A percentile compares a stretch with the other conserved stretches of the same genome.
These are phyloP conservation scores for Drosophila willistoni DNA, from an alignment of 1,140 invertebrate genomes.

Conservation along the genomic window DNA sequence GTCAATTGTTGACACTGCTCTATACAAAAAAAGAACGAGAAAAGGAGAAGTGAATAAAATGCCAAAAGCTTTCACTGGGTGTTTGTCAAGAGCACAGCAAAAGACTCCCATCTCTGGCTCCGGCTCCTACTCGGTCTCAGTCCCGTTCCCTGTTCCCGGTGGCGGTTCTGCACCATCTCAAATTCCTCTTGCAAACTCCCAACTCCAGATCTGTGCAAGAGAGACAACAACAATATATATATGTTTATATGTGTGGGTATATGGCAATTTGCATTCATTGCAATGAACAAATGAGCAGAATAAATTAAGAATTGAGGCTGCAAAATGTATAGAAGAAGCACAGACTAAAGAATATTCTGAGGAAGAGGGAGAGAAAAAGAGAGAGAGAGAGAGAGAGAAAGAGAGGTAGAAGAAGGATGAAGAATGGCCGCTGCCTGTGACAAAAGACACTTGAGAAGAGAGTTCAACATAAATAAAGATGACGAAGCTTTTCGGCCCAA, in stretches of 20 bases:
- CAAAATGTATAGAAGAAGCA: conserved; percentile 12
- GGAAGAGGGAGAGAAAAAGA: conserved; percentile 24
- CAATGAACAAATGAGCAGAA: conserved; percentile 66
- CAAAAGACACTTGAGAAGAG: conserved; percentile 68
- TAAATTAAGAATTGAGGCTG: conserved; percentile 56
- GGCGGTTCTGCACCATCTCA: no score
- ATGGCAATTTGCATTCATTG: conserved; percentile 64
- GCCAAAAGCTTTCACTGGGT: conserved; percentile 42
- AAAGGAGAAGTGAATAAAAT: neutral
- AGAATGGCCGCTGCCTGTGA: conserved; percentile 58
- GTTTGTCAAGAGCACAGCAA: conserved; percentile 64
- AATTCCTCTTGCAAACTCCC: neutral
- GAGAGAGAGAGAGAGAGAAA: neutral
- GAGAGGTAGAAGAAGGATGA: neutral
- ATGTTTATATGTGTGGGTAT: neutral
- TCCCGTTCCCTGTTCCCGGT: no score
- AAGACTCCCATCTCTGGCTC: neutral
- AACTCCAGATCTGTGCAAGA: conserved; percentile 5
- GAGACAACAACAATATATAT: conserved; percentile 5
- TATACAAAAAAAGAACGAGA: neutral
- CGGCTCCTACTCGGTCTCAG: no score
- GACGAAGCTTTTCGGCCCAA: conserved; percentile 66
- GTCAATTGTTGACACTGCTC: conserved; percentile 43
- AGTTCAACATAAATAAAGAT: conserved; percentile 75
- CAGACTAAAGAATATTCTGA: no score